Conservation (phyloP, 2,113 vertebrate species). For the Deroptyus accipitrinus region DNA sequence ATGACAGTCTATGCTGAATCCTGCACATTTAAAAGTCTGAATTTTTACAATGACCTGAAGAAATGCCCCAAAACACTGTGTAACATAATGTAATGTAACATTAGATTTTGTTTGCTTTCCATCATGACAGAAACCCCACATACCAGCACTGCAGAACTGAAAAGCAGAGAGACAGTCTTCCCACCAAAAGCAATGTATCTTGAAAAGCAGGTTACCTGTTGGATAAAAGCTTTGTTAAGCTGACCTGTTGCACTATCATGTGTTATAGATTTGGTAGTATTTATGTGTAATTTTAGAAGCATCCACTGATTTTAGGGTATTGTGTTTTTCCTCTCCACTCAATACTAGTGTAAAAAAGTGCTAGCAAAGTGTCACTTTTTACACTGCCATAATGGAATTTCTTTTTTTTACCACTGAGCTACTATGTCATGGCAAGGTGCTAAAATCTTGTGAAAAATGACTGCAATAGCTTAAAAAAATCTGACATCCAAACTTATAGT, state of each 20-base stretch:
- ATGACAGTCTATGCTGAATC: not conserved
- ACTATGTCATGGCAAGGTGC: not conserved
- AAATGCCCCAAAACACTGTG: not conserved
- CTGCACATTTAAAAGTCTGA: not conserved
- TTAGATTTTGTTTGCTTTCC: not conserved
- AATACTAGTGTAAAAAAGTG: not conserved
- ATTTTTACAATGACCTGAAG: not conserved
- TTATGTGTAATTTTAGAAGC: not conserved
- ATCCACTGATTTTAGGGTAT: not conserved
- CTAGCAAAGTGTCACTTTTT: not conserved
- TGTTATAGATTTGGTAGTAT: not conserved
- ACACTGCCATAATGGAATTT: not conserved
- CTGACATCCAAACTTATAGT: not conserved
- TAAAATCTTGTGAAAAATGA: slow-evolving; percentile 22
- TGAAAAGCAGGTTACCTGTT: not conserved
- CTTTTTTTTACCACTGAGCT: slow-evolving; percentile 19
- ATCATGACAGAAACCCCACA: not conserved
- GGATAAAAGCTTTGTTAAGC: slow-evolving; percentile 24
- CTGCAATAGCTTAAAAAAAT: slow-evolving; percentile 7
- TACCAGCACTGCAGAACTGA: not conserved
- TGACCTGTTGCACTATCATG: not conserved
- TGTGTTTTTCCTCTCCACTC: not conserved
- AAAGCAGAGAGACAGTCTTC: not conserved
- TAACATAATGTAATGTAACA: not conserved
- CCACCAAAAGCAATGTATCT: not conserved